Evolutionary conservation across 2,888 invertebrate species (phyloP).

Genomic region (Drosophila longiperda): DNA sequence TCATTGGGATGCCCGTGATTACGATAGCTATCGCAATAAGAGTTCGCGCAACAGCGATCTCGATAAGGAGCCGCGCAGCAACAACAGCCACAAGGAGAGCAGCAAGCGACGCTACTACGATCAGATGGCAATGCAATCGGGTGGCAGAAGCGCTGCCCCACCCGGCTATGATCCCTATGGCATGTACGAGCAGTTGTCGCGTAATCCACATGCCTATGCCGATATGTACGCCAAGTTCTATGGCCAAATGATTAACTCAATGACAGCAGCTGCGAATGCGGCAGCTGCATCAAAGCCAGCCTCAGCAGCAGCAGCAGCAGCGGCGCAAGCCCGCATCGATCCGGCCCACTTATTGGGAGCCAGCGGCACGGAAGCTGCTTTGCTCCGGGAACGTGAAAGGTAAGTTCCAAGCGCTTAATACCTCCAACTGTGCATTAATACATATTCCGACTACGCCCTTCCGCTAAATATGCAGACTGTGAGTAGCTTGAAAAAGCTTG

Average conservation of each 20-base stretch:
- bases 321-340: constrained; percentile 15
- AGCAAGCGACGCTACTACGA: constrained; percentile 59
- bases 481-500: not conserved
- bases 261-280: constrained; percentile 57
- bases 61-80: constrained; percentile 73
- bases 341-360: constrained; percentile 16
- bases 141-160: not conserved
- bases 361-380: constrained; percentile 49
- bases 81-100: constrained; percentile 15
- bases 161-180: constrained; percentile 54
- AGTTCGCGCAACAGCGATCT: constrained; percentile 84
- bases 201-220: constrained; percentile 63
- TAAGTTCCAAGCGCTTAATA: constrained; percentile 35
- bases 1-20: constrained; percentile 72
- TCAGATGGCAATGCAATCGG: constrained; percentile 36
- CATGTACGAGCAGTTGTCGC: constrained; percentile 67
- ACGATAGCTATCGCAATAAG: constrained; percentile 84
- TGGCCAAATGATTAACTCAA: constrained; percentile 68
- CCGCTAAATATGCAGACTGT: constrained; percentile 28
- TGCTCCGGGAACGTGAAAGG: constrained; percentile 65
- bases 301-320: not conserved
- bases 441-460: not conserved
- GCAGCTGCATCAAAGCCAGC: constrained; percentile 22
- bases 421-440: not conserved
- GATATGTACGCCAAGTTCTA: constrained; percentile 72